These are phyloP conservation scores for Apeltes quadracus DNA, from an alignment of 2,113 vertebrate genomes.

Conservation along the genomic window DNA sequence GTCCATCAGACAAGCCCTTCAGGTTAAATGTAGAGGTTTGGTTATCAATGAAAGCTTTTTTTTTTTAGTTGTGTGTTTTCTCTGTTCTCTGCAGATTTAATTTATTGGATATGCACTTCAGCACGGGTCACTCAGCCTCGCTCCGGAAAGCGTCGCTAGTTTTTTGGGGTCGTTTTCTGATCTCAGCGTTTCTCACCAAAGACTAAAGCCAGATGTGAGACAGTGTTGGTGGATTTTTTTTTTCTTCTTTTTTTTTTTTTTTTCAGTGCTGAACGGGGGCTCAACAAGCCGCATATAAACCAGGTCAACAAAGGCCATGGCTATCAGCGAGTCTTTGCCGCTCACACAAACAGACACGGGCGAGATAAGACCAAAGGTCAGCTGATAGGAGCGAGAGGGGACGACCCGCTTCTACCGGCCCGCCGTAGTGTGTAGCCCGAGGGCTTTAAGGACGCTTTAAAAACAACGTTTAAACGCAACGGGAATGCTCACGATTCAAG, in stretches of 20 bases:
- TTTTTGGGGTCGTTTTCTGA: neutral
- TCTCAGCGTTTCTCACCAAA: neutral
- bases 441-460: neutral
- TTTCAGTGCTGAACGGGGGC: neutral
- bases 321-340: constrained; percentile 4
- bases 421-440: neutral
- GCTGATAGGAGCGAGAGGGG: constrained; percentile 37
- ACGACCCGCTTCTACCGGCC: neutral
- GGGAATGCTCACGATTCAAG: neutral
- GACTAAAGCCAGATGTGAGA: neutral
- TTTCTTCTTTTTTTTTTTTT: too few relatives aligned
- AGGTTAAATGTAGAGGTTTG: too few relatives aligned
- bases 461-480: constrained; percentile 1
- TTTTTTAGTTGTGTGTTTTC: neutral
- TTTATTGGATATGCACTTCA: too few relatives aligned
- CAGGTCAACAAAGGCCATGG: constrained; percentile 11
- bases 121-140: too few relatives aligned
- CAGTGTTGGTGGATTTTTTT: neutral
- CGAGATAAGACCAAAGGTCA: constrained; percentile 38
- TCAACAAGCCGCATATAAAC: constrained; percentile 39
- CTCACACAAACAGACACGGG: constrained; percentile 3
- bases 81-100: too few relatives aligned
- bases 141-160: neutral
- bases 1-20: neutral
- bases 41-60: neutral